Evolutionary conservation across 1,140 invertebrate species (phyloP), one percentile per base, ranked within the genome.

Genomic region (Leptopilina clavipes): DNA sequence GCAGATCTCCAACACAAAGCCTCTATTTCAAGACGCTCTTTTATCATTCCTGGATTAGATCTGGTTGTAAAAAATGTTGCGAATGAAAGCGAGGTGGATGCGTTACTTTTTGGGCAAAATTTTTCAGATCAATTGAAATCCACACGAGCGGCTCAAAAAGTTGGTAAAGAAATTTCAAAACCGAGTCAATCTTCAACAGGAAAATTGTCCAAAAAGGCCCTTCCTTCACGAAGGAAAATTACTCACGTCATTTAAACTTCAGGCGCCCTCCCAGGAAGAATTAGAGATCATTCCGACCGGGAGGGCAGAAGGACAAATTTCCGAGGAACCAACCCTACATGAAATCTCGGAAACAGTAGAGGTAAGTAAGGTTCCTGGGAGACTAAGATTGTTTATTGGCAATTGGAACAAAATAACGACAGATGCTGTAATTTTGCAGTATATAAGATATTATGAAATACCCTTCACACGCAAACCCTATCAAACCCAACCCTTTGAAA

Each of bases 281-380:
- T 40, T 73, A 59, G 31, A 73, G 18, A 71, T 48, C 52, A 56
- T n/a, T 8, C 17, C 52, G 12, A 56, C 17, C 17, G 17, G 52
- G 52, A n/a, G 52, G 52, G 18, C 52, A 11, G 11, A 19, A 10
- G 17, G 7, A 11, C 7, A 19, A 18, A 56, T 56, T 19, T 19
- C 0, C 18, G 6, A 17, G 52, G 52, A 56, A 56, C 52, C 18
- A 56, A 10, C 17, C 17, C 6, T 10, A 5, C 18, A 8, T 18
- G 17, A 19, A 19, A 22, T n/a, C 17, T 56, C 52, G 18, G 11
- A 17, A 10, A 1, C 19, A 56, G 19, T 2, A 18, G 18, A 56
- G 52, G 17, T 19, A 56, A 56, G 52, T 8, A 5, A 17, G 10
- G 17, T 56, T 3, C 9, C 52, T 18, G 52, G 52, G 52, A 56